Base-by-base conservation (phyloP, 2,797 vertebrate species). In the Fistularia tabacaria region DNA sequence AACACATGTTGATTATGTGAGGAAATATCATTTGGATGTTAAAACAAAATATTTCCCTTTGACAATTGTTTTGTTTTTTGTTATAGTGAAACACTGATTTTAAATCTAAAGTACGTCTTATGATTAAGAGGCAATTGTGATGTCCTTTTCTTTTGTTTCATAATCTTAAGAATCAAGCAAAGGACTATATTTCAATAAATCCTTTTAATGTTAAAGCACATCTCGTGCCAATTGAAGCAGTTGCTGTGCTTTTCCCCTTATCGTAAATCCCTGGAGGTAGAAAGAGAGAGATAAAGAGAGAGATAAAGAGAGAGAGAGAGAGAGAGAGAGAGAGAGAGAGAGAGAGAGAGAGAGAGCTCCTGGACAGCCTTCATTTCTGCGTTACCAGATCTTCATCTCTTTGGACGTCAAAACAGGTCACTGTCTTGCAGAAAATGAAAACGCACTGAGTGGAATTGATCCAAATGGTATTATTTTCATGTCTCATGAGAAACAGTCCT, bases 141-240 rank as follows among this genome's bases (percentile, higher is more conserved):
- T n/a, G n/a, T 59, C 59, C 46, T 49, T 12, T 14, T 39, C 15
- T 50, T 46, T 9, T 62, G 36, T 54, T 15, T 39, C 6, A 68
- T 61, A 25, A 8, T 25, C 14, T 44, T 46, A 69, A 66, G 59
- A 84, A 25, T 25, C 25, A 25, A 25, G 25, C 5, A 25, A 25
- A 25, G 25, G 25, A 25, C 25, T 25, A 25, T 3, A 25, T 25
- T 25, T 25, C 78, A 79, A 80, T 74, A 71, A 77, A 51, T 54
- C 58, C 66, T 59, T 77, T 73, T 76, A 66, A 7, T 59, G 79
- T 73, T 76, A 66, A 7, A 48, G 67, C 70, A 83, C 80, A 86
- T 84, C 79, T 86, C 82, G 74, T 9, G n/a, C 25, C 25, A 69
- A 51, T 55, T 5, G 38, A 81, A 71, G 64, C 64, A 71, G 72